Evolutionary conservation across 2,888 invertebrate genomes (phyloP), one percentile per base, ranked within the genome.

Genomic region (Cheilosia vernalis): DNA sequence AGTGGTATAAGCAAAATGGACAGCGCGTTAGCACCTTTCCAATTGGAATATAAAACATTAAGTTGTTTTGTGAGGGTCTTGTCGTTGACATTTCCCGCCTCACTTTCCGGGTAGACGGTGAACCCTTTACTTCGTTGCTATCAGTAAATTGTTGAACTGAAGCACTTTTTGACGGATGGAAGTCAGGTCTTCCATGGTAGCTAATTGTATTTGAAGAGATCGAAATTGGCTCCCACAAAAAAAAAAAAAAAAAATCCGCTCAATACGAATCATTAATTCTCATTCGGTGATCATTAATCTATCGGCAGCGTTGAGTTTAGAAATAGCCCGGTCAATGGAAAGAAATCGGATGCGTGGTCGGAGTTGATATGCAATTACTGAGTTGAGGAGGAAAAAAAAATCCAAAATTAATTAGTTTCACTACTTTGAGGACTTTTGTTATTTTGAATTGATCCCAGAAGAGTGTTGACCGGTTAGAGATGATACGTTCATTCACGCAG

Each of bases 361-460:
- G n/a, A 56, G 19, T 64, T 47, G 64, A 49, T 64, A 56, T 27
- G 55, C 61, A 78, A 69, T 78, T 64, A 69, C 42, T 10, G 67
- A 51, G 37, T 49, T 61, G 40, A 19, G 40, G 47, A n/a, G 63
- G 55, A 42, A 47, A 27, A 27, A 27, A 60, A 76, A 58, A 76
- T 76, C 27, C 9, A 30, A 76, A 76, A 66, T 76, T 76, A 67
- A 76, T 76, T 76, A 60, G 76, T 76, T 40, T 61, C 76, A 76
- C 51, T 58, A 42, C 56, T 76, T 67, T 67, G 49, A 42, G 13
- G 10, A 49, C 37, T 47, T 47, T 64, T 63, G 70, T 72, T 58
- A 42, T 15, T 27, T 17, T 7, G 33, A 13, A 24, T 47, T 21
- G 47, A 33, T 70, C 47, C 47, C 24, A 70, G 37, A 47, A 19